Evolutionary conservation across 2,113 vertebrate genomes (phyloP).

Genomic region (Cyprinus carpio): DNA sequence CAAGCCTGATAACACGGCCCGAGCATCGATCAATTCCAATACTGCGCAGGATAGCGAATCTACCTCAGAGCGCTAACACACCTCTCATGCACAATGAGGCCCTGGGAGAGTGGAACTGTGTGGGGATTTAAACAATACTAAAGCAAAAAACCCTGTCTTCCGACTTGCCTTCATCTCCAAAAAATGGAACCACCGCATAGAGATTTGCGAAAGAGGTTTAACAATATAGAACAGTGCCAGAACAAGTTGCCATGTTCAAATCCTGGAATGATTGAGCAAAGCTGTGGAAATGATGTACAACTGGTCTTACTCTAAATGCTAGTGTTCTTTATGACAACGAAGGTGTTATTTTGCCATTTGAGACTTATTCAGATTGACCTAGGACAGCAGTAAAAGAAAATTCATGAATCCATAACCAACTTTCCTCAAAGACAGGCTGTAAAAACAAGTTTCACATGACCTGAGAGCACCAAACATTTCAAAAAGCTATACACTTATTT

Average conservation of each 20-base stretch:
- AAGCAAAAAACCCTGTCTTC: not conserved
- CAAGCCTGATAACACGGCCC: constrained; percentile 35
- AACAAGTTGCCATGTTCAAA: not conserved
- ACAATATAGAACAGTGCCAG: not conserved
- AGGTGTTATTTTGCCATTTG: not conserved
- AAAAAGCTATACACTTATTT: constrained; percentile 19
- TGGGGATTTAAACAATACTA: constrained; percentile 19
- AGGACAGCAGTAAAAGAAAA: constrained; percentile 15
- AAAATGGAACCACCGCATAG: not conserved
- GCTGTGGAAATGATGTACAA: not conserved
- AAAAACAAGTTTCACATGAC: constrained; percentile 44
- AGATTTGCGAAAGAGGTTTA: constrained; percentile 1
- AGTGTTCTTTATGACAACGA: constrained; percentile 1
- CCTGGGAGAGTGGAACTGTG: not conserved
- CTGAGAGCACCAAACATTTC: constrained; percentile 43
- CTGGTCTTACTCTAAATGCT: not conserved
- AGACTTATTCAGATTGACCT: not conserved
- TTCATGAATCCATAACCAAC: not conserved
- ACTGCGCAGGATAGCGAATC: constrained; percentile 2
- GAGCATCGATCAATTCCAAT: constrained; percentile 45
- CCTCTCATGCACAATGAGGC: constrained; percentile 3
- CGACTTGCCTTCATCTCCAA: not conserved
- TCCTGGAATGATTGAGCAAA: not conserved
- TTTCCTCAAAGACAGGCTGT: constrained; percentile 5
- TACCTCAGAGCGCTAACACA: not conserved